Percentiles rank a stretch among this genome's conserved stretches.
Conservation (phyloP, 2,888 invertebrate species). For the Thelaira solivaga region DNA sequence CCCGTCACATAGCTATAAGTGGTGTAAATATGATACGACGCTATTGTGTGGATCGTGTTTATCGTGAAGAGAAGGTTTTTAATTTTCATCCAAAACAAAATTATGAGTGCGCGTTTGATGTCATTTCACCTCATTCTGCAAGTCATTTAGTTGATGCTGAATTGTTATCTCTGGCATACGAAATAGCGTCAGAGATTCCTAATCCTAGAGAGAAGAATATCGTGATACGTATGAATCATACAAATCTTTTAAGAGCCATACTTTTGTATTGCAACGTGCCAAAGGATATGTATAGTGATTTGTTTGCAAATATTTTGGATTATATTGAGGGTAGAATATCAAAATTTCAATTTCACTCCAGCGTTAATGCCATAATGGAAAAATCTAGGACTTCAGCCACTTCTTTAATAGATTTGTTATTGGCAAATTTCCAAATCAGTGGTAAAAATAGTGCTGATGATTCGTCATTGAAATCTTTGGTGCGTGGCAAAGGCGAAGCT, state of each 20-base stretch:
- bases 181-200: conserved; percentile 84
- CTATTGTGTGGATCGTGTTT: conserved; percentile 92
- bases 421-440: conserved; percentile 72
- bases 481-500: conserved; percentile 84
- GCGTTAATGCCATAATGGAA: conserved; percentile 82
- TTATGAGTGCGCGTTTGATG: conserved; percentile 95
- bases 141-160: conserved; percentile 91
- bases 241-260: conserved; percentile 85
- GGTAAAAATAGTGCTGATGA: conserved; percentile 72
- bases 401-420: conserved; percentile 72
- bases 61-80: conserved; percentile 85
- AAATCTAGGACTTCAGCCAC: conserved; percentile 75
- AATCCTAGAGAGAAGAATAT: conserved; percentile 82
- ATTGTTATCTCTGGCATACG: conserved; percentile 86
- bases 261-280: conserved; percentile 89
- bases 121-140: conserved; percentile 87
- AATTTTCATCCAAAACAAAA: conserved; percentile 93
- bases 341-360: conserved; percentile 84
- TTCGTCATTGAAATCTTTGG: conserved; percentile 78
- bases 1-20: conserved; percentile 88
- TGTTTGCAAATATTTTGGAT: conserved; percentile 73
- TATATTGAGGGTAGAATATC: conserved; percentile 80
- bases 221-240: conserved; percentile 87
- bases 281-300: conserved; percentile 79
- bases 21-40: conserved; percentile 87